Evolutionary conservation across 2,797 vertebrate species (phyloP).

Genomic region (Scleropages formosus): DNA sequence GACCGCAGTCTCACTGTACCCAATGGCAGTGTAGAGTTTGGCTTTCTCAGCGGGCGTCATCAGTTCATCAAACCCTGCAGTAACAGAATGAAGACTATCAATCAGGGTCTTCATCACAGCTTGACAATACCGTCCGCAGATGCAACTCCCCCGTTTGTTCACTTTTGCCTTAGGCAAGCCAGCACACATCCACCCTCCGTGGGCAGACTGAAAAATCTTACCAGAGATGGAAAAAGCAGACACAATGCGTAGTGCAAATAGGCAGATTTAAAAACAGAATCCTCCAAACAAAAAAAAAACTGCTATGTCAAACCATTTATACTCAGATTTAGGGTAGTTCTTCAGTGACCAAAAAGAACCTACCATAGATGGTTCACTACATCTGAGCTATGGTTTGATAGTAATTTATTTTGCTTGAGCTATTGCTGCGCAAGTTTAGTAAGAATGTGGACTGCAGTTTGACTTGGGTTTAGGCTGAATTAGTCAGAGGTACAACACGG

Average conservation of each 20-base stretch:
- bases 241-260: neutral
- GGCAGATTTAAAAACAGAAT: no score
- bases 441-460: neutral
- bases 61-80: constrained; percentile 81
- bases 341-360: no score
- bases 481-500: no score
- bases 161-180: neutral
- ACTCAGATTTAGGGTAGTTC: no score
- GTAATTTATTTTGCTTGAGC: no score
- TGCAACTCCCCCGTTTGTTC: neutral
- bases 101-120: neutral
- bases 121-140: neutral
- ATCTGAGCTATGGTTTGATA: no score
- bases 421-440: neutral
- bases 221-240: neutral
- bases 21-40: constrained; percentile 94
- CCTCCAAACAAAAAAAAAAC: no score
- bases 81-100: constrained; percentile 4
- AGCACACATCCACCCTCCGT: neutral
- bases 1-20: constrained; percentile 87
- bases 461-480: neutral
- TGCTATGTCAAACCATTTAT: no score
- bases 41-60: constrained; percentile 86
- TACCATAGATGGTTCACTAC: no score
- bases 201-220: neutral